Evolutionary conservation across 2,888 invertebrate genomes (phyloP).

Genomic region (Gymnoscelis rufifasciata): DNA sequence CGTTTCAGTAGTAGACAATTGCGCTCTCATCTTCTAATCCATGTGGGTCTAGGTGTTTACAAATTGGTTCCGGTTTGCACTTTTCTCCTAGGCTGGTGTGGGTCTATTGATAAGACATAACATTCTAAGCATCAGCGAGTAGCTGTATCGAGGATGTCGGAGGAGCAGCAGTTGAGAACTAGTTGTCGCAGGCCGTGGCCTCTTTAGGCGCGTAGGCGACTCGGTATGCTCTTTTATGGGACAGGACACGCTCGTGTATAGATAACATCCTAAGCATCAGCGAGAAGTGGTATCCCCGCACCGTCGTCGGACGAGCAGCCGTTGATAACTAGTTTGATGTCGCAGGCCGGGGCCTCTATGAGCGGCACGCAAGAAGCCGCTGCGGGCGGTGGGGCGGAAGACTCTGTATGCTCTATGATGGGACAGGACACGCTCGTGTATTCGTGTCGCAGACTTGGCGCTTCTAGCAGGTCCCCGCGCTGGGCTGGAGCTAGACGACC

Average conservation of each 20-base stretch:
- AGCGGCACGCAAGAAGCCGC: constrained; percentile 28
- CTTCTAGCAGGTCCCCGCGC: constrained; percentile 68
- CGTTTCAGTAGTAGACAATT: too few species aligned
- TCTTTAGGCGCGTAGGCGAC: too few species aligned
- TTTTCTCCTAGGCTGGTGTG: too few species aligned
- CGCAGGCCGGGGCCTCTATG: constrained; percentile 20
- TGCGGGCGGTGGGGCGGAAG: constrained; percentile 22
- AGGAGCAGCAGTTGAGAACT: too few species aligned
- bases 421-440: constrained; percentile 84
- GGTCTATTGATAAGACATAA: too few species aligned
- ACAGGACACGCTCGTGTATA: background rate
- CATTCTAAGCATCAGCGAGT: constrained; percentile 56
- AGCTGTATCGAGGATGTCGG: constrained; percentile 62
- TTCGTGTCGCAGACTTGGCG: constrained; percentile 69
- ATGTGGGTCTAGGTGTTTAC: too few species aligned
- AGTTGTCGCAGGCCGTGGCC: constrained; percentile 32
- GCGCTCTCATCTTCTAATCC: too few species aligned
- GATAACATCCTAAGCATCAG: constrained; percentile 46
- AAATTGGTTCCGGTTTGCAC: too few species aligned
- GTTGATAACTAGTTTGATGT: constrained; percentile 45
- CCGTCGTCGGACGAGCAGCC: constrained; percentile 57
- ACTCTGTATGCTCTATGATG: constrained; percentile 80
- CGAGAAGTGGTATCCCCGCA: constrained; percentile 62
- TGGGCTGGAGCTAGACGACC: constrained; percentile 74
- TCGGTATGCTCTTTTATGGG: too few species aligned